Conservation (phyloP, 2,888 invertebrate species). For the Heteropelma amictum region DNA sequence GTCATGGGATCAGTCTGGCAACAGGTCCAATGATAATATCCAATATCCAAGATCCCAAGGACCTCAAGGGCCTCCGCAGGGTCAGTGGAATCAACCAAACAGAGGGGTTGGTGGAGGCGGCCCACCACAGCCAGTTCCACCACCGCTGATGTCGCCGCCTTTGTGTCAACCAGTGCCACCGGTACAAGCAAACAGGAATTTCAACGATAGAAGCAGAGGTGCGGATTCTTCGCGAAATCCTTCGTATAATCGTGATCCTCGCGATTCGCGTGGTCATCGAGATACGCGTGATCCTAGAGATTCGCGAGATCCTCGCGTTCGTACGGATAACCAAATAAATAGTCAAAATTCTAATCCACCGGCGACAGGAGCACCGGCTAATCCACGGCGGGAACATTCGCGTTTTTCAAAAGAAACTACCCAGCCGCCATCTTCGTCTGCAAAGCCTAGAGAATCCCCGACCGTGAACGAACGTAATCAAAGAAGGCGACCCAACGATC, state of each 20-base stretch:
- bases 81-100: slow-evolving; percentile 50
- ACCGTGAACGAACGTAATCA: slow-evolving; percentile 62
- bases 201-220: slow-evolving; percentile 60
- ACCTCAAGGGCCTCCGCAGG: slow-evolving; percentile 56
- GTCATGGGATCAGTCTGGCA: slow-evolving; percentile 58
- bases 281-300: slow-evolving; percentile 11
- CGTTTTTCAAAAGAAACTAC: slow-evolving; percentile 64
- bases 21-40: slow-evolving; percentile 55
- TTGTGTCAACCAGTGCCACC: not conserved
- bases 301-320: slow-evolving; percentile 37
- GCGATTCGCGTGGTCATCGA: slow-evolving; percentile 27
- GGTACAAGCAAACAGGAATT: slow-evolving; percentile 18
- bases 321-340: not conserved
- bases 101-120: slow-evolving; percentile 41
- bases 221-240: slow-evolving; percentile 55
- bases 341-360: slow-evolving; percentile 27
- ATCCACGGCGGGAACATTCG: slow-evolving; percentile 61
- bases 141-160: slow-evolving; percentile 10
- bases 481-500: slow-evolving; percentile 59
- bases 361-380: slow-evolving; percentile 4
- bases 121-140: slow-evolving; percentile 44
- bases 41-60: slow-evolving; percentile 59
- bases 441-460: slow-evolving; percentile 42
- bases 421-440: not conserved
- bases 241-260: slow-evolving; percentile 51